Evolutionary conservation across 2,797 vertebrate species (phyloP).

Genomic region (Sebastes alutus): DNA sequence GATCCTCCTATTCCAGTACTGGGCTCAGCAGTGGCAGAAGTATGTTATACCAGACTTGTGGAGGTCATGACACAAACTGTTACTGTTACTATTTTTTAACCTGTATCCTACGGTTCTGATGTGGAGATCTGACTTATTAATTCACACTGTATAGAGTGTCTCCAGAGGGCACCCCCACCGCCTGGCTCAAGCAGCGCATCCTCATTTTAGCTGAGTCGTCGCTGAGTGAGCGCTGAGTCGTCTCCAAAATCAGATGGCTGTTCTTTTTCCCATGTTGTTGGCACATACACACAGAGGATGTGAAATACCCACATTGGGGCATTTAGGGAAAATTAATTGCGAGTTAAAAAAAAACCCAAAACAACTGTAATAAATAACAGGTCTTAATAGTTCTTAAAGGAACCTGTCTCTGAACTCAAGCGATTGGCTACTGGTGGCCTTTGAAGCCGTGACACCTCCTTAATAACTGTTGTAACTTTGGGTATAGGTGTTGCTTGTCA

Average conservation of each 20-base stretch:
- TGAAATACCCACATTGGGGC: neutral
- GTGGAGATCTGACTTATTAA: no score
- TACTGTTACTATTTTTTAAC: no score
- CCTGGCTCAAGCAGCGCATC: neutral
- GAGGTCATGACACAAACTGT: neutral
- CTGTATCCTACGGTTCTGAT: neutral
- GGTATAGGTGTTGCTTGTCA: neutral
- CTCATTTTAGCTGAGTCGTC: neutral
- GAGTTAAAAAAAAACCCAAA: neutral
- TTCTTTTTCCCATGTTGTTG: neutral
- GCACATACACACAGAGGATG: neutral
- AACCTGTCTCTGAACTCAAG: neutral
- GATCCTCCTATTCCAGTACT: conserved; percentile 81
- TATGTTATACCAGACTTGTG: conserved; percentile 54
- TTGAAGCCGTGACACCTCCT: neutral
- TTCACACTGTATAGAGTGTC: no score
- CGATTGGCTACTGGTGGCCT: neutral
- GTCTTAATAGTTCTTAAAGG: neutral
- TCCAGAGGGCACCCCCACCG: neutral
- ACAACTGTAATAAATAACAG: neutral
- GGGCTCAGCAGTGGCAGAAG: conserved; percentile 84
- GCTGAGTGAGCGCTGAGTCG: neutral
- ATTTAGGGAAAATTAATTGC: no score
- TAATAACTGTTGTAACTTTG: neutral
- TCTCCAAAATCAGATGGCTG: neutral